phyloP scores from a whole-genome alignment of 2,113 vertebrate genomes.

The Gulo gulo region DNA sequence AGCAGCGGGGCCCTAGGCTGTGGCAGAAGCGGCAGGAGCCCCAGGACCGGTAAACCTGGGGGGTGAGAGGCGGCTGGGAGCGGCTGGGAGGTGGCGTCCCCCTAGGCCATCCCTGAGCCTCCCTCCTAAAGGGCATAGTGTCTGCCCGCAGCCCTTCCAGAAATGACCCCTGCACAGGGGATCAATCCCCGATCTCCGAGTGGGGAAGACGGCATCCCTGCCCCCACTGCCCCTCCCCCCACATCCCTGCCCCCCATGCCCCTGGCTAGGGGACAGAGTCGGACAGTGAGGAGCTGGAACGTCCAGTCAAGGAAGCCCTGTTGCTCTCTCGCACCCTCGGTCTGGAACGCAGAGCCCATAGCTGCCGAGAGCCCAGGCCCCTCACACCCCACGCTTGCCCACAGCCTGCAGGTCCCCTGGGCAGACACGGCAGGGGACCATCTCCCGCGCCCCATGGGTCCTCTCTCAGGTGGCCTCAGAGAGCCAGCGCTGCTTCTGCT shows the following conservation, averaged over 20 bases:
- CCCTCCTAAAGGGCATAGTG: background rate
- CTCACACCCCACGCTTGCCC: fast-evolving
- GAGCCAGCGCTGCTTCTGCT: background rate
- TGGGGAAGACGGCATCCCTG: background rate
- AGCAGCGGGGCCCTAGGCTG: background rate
- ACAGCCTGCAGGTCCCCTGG: background rate
- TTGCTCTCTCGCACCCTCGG: fast-evolving
- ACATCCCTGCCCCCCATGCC: background rate
- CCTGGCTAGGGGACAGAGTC: background rate
- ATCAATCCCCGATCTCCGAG: too few relatives aligned
- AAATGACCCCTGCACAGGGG: background rate
- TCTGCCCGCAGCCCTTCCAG: background rate
- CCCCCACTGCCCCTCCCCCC: background rate
- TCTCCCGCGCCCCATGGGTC: background rate
- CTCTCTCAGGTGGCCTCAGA: background rate
- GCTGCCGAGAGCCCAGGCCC: background rate
- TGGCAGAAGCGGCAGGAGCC: background rate
- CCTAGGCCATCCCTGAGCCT: background rate
- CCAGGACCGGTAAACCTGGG: background rate
- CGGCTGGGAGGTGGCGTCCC: background rate
- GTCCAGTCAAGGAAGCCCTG: background rate
- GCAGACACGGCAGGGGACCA: fast-evolving
- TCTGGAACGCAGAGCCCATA: background rate
- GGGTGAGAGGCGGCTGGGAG: background rate
- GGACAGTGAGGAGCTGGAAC: background rate